A percentile compares a stretch with the other conserved stretches of the same genome.
phyloP scores from a whole-genome alignment of 1,140 invertebrate species.

The Maconellicoccus hirsutus region DNA sequence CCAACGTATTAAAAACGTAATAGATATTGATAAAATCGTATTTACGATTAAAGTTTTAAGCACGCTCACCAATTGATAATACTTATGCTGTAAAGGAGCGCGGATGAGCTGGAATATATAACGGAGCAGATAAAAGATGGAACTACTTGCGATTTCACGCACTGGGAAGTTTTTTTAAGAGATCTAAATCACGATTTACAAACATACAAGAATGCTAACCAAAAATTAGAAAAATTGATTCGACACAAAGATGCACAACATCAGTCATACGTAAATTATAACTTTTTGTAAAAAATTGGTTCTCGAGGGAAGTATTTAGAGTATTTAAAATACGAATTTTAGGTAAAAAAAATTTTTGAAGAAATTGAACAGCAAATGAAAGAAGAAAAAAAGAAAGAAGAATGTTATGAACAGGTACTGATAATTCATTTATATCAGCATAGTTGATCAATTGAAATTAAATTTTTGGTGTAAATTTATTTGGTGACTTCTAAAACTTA shows the following conservation, averaged over 20 bases:
- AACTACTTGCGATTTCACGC: not conserved
- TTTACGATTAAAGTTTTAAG: no score
- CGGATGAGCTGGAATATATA: constrained; percentile 4
- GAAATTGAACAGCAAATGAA: not conserved
- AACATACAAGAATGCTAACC: not conserved
- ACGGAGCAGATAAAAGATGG: not conserved
- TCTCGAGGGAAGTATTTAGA: no score
- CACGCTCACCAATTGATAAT: no score
- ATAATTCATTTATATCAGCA: no score
- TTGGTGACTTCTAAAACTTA: no score
- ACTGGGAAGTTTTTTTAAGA: constrained; percentile 6
- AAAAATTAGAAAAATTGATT: constrained; percentile 11
- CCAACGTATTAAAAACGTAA: constrained; percentile 8
- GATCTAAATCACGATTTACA: constrained; percentile 8
- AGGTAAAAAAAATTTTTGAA: constrained; percentile 15
- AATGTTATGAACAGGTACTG: not conserved
- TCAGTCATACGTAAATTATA: not conserved
- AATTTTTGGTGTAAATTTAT: no score
- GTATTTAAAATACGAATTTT: not conserved
- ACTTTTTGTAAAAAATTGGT: not conserved
- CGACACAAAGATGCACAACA: not conserved
- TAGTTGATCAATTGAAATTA: no score
- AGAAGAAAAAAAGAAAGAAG: constrained; percentile 2
- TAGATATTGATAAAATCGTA: no score
- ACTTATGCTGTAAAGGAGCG: not conserved